Percentiles rank a stretch among this genome's conserved stretches.
These are phyloP conservation scores for Agrochola lychnidis DNA, from an alignment of 2,888 invertebrate genomes.

Conservation along the genomic window DNA sequence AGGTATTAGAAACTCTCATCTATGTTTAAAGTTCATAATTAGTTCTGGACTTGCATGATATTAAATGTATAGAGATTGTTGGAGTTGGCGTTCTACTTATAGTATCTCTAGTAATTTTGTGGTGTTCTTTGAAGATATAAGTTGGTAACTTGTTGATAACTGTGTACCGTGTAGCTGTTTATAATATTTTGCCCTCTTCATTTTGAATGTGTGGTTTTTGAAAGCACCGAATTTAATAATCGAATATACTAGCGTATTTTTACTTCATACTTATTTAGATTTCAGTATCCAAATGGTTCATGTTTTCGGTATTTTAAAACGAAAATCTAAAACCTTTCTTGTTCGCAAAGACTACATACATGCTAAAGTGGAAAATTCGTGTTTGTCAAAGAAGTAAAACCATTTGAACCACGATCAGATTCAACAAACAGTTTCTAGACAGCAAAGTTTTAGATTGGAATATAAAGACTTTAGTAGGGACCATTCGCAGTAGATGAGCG, in stretches of 20 bases:
- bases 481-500: not conserved
- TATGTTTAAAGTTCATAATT: conserved; percentile 58
- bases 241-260: not conserved
- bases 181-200: not conserved
- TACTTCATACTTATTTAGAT: not conserved
- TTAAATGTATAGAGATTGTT: conserved; percentile 40
- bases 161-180: not conserved
- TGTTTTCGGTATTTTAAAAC: not conserved
- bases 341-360: not conserved
- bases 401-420: conserved; percentile 15
- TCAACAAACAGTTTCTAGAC: conserved; percentile 22
- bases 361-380: not conserved
- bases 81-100: conserved; percentile 12
- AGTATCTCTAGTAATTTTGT: conserved; percentile 14
- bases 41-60: conserved; percentile 53
- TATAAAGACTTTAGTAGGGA: not conserved
- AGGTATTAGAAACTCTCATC: conserved; percentile 25
- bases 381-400: conserved; percentile 21
- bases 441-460: conserved; percentile 37
- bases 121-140: conserved; percentile 4
- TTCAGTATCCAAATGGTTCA: not conserved
- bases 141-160: conserved; percentile 7
- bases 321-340: not conserved
- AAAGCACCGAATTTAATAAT: not conserved
- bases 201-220: not conserved